Evolutionary conservation across 2,797 vertebrate genomes (phyloP).

Genomic region (Chaetodon trifasciatus): DNA sequence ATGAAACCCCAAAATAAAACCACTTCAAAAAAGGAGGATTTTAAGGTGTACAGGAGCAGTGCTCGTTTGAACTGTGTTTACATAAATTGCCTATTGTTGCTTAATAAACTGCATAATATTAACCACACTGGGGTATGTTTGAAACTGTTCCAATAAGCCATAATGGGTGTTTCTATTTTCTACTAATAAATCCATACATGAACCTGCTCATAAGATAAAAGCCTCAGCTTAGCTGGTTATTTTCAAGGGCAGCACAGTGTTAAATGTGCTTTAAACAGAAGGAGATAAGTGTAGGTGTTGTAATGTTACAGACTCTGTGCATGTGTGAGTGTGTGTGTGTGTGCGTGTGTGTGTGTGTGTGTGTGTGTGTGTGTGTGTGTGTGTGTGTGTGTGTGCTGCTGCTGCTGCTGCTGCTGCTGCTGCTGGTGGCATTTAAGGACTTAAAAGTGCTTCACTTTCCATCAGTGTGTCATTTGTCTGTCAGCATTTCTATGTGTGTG

Average conservation of each 20-base stretch:
- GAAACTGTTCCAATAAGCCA: constrained; percentile 65
- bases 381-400: constrained; percentile 37
- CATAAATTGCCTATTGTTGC: constrained; percentile 83
- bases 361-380: constrained; percentile 21
- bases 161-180: constrained; percentile 75
- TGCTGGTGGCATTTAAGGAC: constrained; percentile 70
- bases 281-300: constrained; percentile 63
- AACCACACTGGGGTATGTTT: constrained; percentile 60
- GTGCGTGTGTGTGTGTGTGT: constrained; percentile 33
- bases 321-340: constrained; percentile 28
- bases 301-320: constrained; percentile 24
- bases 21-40: constrained; percentile 74
- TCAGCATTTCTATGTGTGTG: constrained; percentile 58
- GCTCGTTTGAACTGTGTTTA: constrained; percentile 83
- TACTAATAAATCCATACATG: constrained; percentile 73
- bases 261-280: constrained; percentile 75
- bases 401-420: constrained; percentile 22
- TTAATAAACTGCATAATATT: constrained; percentile 79
- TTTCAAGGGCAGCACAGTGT: constrained; percentile 70
- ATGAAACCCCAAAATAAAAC: constrained; percentile 82
- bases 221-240: constrained; percentile 57
- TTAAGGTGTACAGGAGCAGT: constrained; percentile 76
- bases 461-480: constrained; percentile 78
- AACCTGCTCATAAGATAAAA: constrained; percentile 69
- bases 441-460: constrained; percentile 74